Evolutionary conservation across 2,797 vertebrate species (phyloP).

Genomic region (Pipistrellus pygmaeus): DNA sequence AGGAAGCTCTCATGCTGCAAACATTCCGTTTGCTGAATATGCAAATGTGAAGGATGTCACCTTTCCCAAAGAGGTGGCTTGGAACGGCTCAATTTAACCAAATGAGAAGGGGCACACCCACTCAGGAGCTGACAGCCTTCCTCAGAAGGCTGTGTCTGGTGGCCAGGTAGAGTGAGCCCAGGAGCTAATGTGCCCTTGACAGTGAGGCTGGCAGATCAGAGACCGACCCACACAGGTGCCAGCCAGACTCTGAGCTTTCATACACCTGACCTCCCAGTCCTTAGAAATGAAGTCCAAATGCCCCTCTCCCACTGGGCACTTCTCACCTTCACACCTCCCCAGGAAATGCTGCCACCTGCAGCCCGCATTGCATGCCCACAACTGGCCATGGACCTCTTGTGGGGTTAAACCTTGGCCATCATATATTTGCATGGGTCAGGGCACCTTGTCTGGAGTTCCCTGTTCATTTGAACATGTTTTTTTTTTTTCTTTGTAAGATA

Average conservation of each 20-base stretch:
- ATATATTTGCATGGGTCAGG: neutral
- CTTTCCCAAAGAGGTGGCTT: neutral
- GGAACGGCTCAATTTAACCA: neutral
- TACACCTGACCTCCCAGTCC: neutral
- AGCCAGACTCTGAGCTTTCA: neutral
- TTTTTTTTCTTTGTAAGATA: neutral
- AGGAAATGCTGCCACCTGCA: neutral
- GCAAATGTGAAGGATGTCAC: neutral
- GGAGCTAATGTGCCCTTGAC: neutral
- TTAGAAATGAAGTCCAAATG: constrained; percentile 8
- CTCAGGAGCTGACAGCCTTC: neutral
- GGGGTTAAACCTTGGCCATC: neutral
- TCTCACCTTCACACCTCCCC: neutral
- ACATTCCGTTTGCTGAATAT: neutral
- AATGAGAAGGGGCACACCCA: neutral
- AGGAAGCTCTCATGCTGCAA: neutral
- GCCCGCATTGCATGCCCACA: neutral
- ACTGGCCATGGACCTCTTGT: neutral
- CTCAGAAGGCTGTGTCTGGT: neutral
- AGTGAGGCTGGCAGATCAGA: neutral
- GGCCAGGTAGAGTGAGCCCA: neutral
- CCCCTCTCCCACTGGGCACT: accelerated
- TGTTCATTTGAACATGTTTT: neutral
- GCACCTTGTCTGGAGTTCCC: neutral
- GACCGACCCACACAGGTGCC: neutral